Percentiles rank a stretch among this genome's conserved stretches.
Evolutionary conservation across 1,140 invertebrate genomes (phyloP).

Genomic region (Adoxophyes honmai): DNA sequence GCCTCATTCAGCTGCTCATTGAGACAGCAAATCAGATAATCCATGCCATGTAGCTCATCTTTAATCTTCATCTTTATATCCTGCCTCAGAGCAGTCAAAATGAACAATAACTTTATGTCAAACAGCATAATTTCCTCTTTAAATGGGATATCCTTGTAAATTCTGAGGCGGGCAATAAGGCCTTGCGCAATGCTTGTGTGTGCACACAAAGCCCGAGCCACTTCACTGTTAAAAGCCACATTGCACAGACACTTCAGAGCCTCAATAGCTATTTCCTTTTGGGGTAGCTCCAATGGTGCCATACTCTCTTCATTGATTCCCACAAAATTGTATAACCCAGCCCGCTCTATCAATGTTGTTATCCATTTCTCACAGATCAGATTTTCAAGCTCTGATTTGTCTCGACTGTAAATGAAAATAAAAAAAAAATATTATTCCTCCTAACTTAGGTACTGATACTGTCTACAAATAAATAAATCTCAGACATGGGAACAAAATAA

Average conservation of each 20-base stretch:
- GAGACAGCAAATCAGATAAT: conserved; percentile 87
- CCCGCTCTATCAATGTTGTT: conserved; percentile 80
- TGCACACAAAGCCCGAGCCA: conserved; percentile 83
- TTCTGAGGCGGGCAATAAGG: conserved; percentile 85
- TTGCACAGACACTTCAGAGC: conserved; percentile 94
- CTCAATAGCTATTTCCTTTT: conserved; percentile 80
- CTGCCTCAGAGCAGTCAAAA: conserved; percentile 89
- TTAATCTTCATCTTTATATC: conserved; percentile 84
- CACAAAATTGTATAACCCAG: conserved; percentile 77
- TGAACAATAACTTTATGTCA: conserved; percentile 92
- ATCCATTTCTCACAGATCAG: conserved; percentile 83
- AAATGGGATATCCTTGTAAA: conserved; percentile 78
- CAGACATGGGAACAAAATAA: no score
- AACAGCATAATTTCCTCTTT: conserved; percentile 89
- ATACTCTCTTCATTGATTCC: conserved; percentile 45
- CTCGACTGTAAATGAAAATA: conserved; percentile 79
- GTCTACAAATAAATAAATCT: no score
- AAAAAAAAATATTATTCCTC: no score
- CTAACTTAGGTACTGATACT: no score
- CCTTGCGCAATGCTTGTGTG: conserved; percentile 85
- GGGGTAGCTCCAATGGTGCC: conserved; percentile 40
- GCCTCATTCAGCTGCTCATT: conserved; percentile 83
- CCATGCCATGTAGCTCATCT: conserved; percentile 88
- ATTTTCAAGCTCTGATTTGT: conserved; percentile 85
- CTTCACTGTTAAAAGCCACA: conserved; percentile 88